Evolutionary conservation across 2,797 vertebrate genomes (phyloP).

Genomic region (Danio choprae): DNA sequence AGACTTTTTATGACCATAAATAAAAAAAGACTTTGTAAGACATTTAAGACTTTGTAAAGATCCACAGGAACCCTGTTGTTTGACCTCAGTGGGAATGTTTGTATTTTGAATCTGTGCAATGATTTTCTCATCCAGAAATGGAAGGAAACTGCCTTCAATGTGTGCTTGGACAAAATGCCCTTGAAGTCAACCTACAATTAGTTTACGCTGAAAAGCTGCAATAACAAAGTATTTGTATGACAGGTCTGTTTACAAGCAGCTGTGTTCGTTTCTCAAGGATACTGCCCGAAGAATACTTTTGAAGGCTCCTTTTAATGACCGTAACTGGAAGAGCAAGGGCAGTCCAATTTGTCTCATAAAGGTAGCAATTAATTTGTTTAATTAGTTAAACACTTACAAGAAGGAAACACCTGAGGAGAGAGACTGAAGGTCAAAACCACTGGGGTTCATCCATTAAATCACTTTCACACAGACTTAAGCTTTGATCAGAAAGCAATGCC

Average conservation of each 20-base stretch:
- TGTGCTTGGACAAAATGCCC: not conserved
- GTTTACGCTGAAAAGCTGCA: not conserved
- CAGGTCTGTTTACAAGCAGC: conserved; percentile 16
- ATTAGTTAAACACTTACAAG: conserved; percentile 51
- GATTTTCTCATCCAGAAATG: conserved; percentile 18
- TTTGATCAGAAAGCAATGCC: conserved; percentile 14
- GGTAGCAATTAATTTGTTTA: conserved; percentile 57
- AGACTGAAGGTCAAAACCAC: conserved; percentile 42
- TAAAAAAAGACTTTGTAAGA: no score
- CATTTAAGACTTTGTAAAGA: no score
- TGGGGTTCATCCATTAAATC: conserved; percentile 19
- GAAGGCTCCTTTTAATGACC: conserved; percentile 45
- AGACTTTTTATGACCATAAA: no score
- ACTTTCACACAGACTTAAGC: conserved; percentile 27
- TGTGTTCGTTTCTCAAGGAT: conserved; percentile 39
- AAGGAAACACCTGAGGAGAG: conserved; percentile 44
- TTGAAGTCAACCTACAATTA: not conserved
- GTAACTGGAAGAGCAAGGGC: conserved; percentile 16
- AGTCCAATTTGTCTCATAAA: conserved; percentile 51
- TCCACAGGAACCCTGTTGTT: no score
- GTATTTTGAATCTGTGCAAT: not conserved
- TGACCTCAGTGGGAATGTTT: not conserved
- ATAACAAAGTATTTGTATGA: not conserved
- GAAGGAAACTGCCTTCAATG: not conserved
- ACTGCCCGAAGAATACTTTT: conserved; percentile 13